These are phyloP conservation scores for Netelia melanura DNA, from an alignment of 2,888 invertebrate genomes.

Conservation along the genomic window DNA sequence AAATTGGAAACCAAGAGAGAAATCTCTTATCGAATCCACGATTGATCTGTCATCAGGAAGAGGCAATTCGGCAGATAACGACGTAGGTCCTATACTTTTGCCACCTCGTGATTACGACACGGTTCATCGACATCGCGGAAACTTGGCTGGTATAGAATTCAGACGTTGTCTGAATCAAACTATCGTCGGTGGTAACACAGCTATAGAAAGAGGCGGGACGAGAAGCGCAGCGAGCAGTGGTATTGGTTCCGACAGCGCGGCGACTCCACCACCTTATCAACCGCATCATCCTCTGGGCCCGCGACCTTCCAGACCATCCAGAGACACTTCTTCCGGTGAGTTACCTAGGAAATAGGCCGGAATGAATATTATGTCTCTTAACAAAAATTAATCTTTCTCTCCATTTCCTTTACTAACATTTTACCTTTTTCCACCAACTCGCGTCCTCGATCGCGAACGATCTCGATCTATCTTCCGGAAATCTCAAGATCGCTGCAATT, in stretches of 20 bases:
- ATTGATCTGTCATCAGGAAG: conserved; percentile 75
- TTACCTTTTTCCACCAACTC: background rate
- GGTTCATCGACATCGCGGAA: conserved; percentile 92
- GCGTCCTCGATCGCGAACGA: background rate
- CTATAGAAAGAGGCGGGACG: conserved; percentile 80
- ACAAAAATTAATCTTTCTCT: background rate
- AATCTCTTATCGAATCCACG: background rate
- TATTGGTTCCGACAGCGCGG: conserved; percentile 95
- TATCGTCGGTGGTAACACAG: conserved; percentile 87
- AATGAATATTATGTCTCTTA: too few relatives aligned
- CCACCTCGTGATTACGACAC: conserved; percentile 98
- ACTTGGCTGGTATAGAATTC: conserved; percentile 90
- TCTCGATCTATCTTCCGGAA: background rate
- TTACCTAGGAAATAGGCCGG: conserved; percentile 6
- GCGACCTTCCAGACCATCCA: conserved; percentile 82
- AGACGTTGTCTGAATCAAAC: conserved; percentile 90
- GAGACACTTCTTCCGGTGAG: conserved; percentile 84
- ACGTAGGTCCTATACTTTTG: conserved; percentile 91
- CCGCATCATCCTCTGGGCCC: conserved; percentile 80
- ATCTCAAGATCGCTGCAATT: conserved; percentile 4
- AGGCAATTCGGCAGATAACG: conserved; percentile 82
- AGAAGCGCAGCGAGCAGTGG: conserved; percentile 93
- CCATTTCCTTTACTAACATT: conserved; percentile 10
- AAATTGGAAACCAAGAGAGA: background rate
- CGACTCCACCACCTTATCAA: conserved; percentile 88